A percentile compares a stretch with the other conserved stretches of the same genome.
These are phyloP conservation scores for Anarsia innoxiella DNA, from an alignment of 2,888 invertebrate species.

Conservation along the genomic window DNA sequence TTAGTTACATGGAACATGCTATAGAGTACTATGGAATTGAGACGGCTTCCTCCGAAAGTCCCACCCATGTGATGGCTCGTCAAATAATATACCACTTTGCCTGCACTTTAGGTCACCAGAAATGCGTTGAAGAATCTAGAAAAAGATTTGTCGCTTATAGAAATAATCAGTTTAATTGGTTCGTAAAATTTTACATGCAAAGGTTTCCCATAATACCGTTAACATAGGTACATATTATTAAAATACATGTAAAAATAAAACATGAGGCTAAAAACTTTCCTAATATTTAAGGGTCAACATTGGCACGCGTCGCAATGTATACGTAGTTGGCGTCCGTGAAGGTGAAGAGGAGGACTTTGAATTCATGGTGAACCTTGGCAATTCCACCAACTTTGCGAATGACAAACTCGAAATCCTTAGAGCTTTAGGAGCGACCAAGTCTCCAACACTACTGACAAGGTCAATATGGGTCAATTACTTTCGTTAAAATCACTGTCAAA, in stretches of 20 bases:
- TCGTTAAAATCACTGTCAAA: no score
- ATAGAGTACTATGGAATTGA: conserved; percentile 44
- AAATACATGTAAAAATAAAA: no score
- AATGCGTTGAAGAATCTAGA: conserved; percentile 67
- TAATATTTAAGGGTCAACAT: conserved; percentile 69
- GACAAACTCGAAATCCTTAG: conserved; percentile 67
- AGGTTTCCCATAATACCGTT: no score
- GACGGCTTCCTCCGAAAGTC: conserved; percentile 33
- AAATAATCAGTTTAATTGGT: conserved; percentile 16
- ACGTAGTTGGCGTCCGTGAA: conserved; percentile 76
- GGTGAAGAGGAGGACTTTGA: conserved; percentile 77
- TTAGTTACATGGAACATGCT: conserved; percentile 46
- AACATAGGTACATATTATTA: no score
- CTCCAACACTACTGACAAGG: conserved; percentile 42
- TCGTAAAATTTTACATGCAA: no score
- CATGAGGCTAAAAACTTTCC: no score
- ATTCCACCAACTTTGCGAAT: conserved; percentile 52
- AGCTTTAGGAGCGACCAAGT: conserved; percentile 59
- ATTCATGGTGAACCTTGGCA: conserved; percentile 54
- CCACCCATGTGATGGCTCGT: conserved; percentile 59
- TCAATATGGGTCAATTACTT: no score
- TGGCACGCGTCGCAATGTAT: conserved; percentile 75
- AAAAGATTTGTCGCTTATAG: conserved; percentile 37
- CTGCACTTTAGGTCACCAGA: conserved; percentile 74
- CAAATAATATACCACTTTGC: conserved; percentile 76